Conservation (phyloP, 1,140 invertebrate genomes). For the Drosophila obscura region DNA sequence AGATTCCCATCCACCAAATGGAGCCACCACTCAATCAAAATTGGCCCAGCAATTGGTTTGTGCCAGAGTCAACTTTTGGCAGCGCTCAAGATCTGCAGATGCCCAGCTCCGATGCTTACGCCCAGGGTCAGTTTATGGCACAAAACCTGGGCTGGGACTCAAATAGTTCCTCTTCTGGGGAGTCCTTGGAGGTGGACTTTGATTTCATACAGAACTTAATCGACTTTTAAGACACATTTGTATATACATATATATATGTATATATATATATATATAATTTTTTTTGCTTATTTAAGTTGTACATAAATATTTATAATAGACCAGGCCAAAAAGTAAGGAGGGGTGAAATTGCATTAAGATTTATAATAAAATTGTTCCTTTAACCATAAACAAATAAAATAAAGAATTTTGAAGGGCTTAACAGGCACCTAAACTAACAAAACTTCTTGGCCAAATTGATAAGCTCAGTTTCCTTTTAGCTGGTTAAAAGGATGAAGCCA, state of each 20-base stretch:
- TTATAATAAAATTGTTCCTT: neutral
- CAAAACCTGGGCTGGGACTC: conserved; percentile 45
- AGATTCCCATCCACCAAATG: conserved; percentile 4
- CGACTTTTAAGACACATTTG: conserved; percentile 20
- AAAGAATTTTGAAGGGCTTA: no score
- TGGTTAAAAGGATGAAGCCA: conserved; percentile 11
- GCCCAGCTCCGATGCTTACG: neutral
- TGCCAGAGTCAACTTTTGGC: neutral
- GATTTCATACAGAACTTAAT: conserved; percentile 67
- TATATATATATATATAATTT: no score
- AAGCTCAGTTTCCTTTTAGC: neutral
- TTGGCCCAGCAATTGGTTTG: conserved; percentile 18
- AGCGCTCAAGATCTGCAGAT: neutral
- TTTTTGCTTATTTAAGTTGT: neutral
- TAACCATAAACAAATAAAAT: no score
- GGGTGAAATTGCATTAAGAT: neutral
- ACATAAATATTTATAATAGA: neutral
- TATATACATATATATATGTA: no score
- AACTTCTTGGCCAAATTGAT: neutral
- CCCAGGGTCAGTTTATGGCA: neutral
- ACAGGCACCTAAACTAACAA: no score
- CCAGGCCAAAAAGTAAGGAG: neutral
- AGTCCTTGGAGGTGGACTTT: conserved; percentile 48
- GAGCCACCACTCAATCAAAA: neutral
- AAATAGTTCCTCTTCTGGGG: conserved; percentile 29